phyloP scores from a whole-genome alignment of 1,140 invertebrate genomes.

The Penaeus indicus region DNA sequence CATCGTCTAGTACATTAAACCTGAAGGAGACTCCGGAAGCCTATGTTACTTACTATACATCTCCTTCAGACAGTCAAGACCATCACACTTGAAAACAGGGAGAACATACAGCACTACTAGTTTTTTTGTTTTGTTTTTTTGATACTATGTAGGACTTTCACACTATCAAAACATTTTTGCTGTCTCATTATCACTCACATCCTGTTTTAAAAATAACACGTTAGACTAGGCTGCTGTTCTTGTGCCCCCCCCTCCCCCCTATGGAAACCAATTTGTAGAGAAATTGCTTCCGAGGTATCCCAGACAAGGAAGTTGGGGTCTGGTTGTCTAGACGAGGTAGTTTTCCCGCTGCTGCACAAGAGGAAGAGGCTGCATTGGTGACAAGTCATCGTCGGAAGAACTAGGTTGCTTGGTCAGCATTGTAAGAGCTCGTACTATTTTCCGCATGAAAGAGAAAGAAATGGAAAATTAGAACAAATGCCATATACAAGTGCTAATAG shows the following conservation, averaged over 20 bases:
- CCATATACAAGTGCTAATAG: neutral
- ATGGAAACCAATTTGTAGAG: too few species aligned
- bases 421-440: constrained; percentile 81
- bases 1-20: too few species aligned
- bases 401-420: constrained; percentile 77
- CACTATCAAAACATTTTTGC: too few species aligned
- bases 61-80: too few species aligned
- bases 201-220: too few species aligned
- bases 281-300: constrained; percentile 21
- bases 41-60: too few species aligned
- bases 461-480: neutral
- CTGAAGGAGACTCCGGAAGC: too few species aligned
- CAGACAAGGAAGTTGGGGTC: constrained; percentile 7
- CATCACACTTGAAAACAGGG: too few species aligned
- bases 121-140: too few species aligned
- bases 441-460: neutral
- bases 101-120: too few species aligned
- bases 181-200: too few species aligned
- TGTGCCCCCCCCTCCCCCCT: neutral
- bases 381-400: constrained; percentile 77
- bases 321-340: constrained; percentile 77
- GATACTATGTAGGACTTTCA: too few species aligned
- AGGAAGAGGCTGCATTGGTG: constrained; percentile 79
- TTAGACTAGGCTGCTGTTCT: neutral
- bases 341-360: constrained; percentile 88